phyloP scores from a whole-genome alignment of 2,888 invertebrate species.

The Xestia xanthographa region DNA sequence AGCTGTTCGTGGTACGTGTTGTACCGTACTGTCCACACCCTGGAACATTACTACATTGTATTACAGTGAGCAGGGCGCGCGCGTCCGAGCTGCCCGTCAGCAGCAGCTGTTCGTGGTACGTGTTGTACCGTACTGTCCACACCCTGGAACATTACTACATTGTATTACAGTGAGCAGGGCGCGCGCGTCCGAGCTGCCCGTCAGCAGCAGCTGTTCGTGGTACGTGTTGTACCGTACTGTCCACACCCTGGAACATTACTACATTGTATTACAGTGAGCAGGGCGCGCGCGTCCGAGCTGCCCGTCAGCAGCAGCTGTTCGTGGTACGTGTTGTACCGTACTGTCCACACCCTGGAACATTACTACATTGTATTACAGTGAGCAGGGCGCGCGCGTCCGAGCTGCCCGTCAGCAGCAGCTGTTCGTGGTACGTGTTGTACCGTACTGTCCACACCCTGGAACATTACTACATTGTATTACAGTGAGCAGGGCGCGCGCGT shows the following conservation, averaged over 20 bases:
- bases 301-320: conserved; percentile 98
- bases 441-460: conserved; percentile 97
- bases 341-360: conserved; percentile 95
- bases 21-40: conserved; percentile 98
- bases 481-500: conserved; percentile 97
- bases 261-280: conserved; percentile 91
- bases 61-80: conserved; percentile 95
- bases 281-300: conserved; percentile 98
- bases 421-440: conserved; percentile 99
- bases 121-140: conserved; percentile 98
- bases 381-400: conserved; percentile 98
- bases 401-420: conserved; percentile 97
- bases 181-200: conserved; percentile 98
- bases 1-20: conserved; percentile 99
- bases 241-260: conserved; percentile 93
- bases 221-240: conserved; percentile 98
- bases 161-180: conserved; percentile 93
- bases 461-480: conserved; percentile 70
- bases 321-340: conserved; percentile 98
- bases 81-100: conserved; percentile 98
- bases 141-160: conserved; percentile 90
- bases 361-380: conserved; percentile 84
- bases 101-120: conserved; percentile 98
- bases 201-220: conserved; percentile 98
- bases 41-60: conserved; percentile 67